Conservation (phyloP, 37 sponge, comb jelly and placozoan species). For the Hexactinellida sp. region DNA sequence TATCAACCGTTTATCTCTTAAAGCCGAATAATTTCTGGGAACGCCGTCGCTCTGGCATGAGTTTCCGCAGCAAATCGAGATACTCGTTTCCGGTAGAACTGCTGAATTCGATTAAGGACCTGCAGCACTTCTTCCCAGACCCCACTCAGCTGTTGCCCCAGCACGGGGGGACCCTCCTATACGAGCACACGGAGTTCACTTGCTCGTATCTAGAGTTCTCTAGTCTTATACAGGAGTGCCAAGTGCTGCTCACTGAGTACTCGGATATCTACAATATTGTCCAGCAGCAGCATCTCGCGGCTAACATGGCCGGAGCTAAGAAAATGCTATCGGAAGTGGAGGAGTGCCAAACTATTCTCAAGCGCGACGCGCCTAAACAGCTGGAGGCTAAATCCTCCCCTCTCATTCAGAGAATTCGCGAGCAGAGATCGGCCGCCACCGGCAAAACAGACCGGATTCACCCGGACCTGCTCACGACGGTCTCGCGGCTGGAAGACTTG, state of each 20-base stretch:
- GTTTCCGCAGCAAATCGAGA: constrained; percentile 15
- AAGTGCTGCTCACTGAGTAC: not conserved
- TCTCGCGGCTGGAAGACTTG: not conserved
- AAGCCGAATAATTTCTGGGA: constrained; percentile 25
- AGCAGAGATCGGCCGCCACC: not conserved
- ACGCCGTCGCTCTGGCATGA: constrained; percentile 12
- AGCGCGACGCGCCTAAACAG: not conserved
- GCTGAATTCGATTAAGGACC: not conserved
- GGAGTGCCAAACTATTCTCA: not conserved
- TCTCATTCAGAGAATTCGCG: not conserved
- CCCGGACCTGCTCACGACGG: not conserved
- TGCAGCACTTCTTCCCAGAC: constrained; percentile 15
- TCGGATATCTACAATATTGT: not conserved
- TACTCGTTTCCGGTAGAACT: constrained; percentile 9
- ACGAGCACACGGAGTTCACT: not conserved
- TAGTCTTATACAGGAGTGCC: not conserved
- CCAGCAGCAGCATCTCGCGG: not conserved
- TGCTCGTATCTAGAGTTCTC: not conserved
- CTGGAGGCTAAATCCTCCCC: not conserved
- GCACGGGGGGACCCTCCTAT: not conserved
- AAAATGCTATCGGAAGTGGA: constrained; percentile 5
- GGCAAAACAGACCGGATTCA: not conserved
- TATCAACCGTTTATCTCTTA: not conserved
- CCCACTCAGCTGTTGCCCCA: not conserved
- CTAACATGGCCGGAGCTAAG: not conserved